phyloP scores from a whole-genome alignment of 1,140 invertebrate species.

The Drosophila albomicans region DNA sequence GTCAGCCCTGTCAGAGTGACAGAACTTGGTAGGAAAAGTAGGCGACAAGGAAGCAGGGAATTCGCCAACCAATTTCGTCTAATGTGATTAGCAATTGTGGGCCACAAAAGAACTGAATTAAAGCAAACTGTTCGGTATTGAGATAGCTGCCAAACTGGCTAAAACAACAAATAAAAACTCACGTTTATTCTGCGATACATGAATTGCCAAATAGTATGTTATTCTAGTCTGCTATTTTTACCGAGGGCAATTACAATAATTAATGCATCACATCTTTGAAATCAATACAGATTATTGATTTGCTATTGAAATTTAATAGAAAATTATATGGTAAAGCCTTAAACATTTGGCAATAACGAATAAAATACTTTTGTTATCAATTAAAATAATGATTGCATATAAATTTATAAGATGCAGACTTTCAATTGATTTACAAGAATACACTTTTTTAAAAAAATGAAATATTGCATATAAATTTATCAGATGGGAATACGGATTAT shows the following conservation, averaged over 20 bases:
- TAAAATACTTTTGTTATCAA: too few relatives aligned
- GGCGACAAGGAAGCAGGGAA: neutral
- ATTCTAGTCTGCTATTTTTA: constrained; percentile 19
- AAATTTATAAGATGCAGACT: too few relatives aligned
- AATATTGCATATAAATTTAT: too few relatives aligned
- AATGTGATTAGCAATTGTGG: constrained; percentile 54
- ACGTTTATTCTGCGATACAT: constrained; percentile 32
- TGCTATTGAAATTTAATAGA: neutral
- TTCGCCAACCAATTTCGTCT: constrained; percentile 16
- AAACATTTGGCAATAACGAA: too few relatives aligned
- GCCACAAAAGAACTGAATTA: constrained; percentile 25
- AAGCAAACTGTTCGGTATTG: constrained; percentile 5
- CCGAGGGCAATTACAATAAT: constrained; percentile 22
- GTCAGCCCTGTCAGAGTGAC: neutral
- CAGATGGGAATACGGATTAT: too few relatives aligned
- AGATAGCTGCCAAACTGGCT: constrained; percentile 23
- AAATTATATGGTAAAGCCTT: too few relatives aligned
- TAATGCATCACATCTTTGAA: constrained; percentile 1
- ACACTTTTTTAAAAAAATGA: too few relatives aligned
- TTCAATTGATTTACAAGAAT: too few relatives aligned
- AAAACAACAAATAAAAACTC: constrained; percentile 51
- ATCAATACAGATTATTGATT: neutral
- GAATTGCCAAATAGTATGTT: constrained; percentile 22
- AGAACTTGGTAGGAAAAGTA: neutral
- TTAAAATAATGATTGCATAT: too few relatives aligned